Percentiles rank a stretch among this genome's conserved stretches.
Conservation (phyloP, 2,888 invertebrate species). For the Nezara viridula region DNA sequence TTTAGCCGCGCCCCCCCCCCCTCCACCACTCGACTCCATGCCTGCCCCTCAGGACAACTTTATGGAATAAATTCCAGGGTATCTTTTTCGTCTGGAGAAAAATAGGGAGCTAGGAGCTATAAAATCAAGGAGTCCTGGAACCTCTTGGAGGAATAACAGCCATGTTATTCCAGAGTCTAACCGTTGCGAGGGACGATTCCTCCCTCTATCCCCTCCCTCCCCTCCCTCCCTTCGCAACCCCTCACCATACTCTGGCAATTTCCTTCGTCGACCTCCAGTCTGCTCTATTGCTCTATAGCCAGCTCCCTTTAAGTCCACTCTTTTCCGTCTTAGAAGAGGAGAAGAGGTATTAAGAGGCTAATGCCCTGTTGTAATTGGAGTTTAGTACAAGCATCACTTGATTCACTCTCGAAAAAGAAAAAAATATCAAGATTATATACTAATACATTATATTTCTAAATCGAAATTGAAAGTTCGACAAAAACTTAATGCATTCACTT, state of each 20-base stretch:
- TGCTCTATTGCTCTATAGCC: background rate
- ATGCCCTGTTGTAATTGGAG: background rate
- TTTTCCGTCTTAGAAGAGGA: background rate
- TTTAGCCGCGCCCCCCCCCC: background rate
- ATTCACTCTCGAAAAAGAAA: no score
- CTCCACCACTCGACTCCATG: background rate
- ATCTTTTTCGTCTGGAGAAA: conserved; percentile 51
- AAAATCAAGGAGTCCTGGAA: conserved; percentile 51
- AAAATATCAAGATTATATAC: no score
- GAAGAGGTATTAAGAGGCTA: background rate
- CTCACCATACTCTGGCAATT: background rate
- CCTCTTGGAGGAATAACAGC: conserved; percentile 52
- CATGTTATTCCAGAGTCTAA: conserved; percentile 45
- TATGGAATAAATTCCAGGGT: conserved; percentile 39
- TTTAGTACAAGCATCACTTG: no score
- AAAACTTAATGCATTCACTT: no score
- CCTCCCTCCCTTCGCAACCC: background rate
- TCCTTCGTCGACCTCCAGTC: background rate
- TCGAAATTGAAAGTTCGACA: no score
- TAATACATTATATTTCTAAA: no score
- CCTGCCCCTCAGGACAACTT: conserved; percentile 12
- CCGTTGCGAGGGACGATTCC: background rate
- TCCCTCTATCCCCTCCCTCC: background rate
- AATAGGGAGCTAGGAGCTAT: conserved; percentile 53
- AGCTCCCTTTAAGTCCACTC: background rate